A percentile compares a stretch with the other conserved stretches of the same genome.
phyloP scores from a whole-genome alignment of 2,888 invertebrate genomes.

The Hylaea fasciaria region DNA sequence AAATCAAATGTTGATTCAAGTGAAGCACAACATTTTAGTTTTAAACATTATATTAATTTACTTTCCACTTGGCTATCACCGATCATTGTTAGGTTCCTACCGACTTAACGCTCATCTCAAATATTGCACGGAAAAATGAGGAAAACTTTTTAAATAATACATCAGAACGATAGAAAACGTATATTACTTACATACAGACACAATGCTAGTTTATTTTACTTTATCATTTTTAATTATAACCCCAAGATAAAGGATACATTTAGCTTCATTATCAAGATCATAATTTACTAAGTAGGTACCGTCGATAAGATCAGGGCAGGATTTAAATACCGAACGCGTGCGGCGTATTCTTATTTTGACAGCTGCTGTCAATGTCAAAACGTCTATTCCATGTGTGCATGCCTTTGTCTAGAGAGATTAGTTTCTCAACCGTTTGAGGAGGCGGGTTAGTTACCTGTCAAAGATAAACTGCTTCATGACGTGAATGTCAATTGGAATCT shows the following conservation, averaged over 20 bases:
- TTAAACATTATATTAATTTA: not conserved
- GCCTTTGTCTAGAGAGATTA: slow-evolving; percentile 39
- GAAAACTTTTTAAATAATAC: too few species aligned
- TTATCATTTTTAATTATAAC: slow-evolving; percentile 6
- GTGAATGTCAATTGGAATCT: slow-evolving; percentile 1
- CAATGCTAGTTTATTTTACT: too few species aligned
- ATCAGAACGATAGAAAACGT: too few species aligned
- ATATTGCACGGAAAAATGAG: too few species aligned
- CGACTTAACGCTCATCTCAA: too few species aligned
- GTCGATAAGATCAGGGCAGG: slow-evolving; percentile 37
- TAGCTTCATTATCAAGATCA: slow-evolving; percentile 31
- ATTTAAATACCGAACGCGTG: slow-evolving; percentile 44
- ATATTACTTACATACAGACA: too few species aligned
- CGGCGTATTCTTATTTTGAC: slow-evolving; percentile 44
- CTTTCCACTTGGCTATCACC: not conserved
- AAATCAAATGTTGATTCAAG: slow-evolving; percentile 32
- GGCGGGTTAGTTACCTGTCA: slow-evolving; percentile 23
- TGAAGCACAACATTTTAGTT: slow-evolving; percentile 11
- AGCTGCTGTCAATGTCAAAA: slow-evolving; percentile 47
- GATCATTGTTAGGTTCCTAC: too few species aligned
- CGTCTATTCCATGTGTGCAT: slow-evolving; percentile 33
- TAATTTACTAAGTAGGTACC: slow-evolving; percentile 32
- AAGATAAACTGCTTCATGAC: slow-evolving; percentile 21
- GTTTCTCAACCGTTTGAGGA: slow-evolving; percentile 30
- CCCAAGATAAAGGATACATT: slow-evolving; percentile 12